Base-by-base conservation (phyloP, 1,140 invertebrate genomes). In the Elymnias hypermnestra region DNA sequence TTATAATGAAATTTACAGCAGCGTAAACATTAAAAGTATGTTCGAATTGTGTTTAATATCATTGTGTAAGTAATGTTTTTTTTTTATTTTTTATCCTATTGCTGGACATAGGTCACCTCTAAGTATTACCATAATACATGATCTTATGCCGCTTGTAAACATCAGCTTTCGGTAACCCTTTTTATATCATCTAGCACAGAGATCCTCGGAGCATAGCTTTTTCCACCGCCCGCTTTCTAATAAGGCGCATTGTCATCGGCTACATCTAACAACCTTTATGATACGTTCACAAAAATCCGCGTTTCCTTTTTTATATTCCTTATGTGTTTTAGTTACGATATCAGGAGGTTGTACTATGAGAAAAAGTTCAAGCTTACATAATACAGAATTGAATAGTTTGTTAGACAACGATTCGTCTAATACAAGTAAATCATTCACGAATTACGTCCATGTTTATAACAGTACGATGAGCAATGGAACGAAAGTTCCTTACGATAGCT, bases 11-110 rank as follows among this genome's bases (percentile, higher is more conserved):
- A 36, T 9, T 42, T 28, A 42, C 22, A 18, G 13, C 18, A 12
- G 9, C n/a, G 26, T 17, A 18, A 52, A 45, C 26, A 52, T 26
- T 44, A 31, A 36, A n/a, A 40, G 26, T 47, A 47, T 58, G 47
- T 40, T 29, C 25, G 15, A n/a, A 18, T 33, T 40, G 4, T 44
- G 15, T 36, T 5, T 47, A 10, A 21, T 41, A 44, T 44, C 35
- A 25, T 28, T 51, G 7, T 13, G 56, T 54, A 17, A 59, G 57
- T 29, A 13, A 3, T 55, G 21, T 23, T 14, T 46, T 37, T 29
- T 18, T 44, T 41, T 15, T 31, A 29, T 41, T 6, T 8, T 3
- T 33, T 7, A 28, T n/a, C 12, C 9, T 29, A 29, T 35, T 18
- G n/a, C 14, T 7, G n/a, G n/a, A n/a, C n/a, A n/a, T n/a, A n/a